A percentile compares a stretch with the other conserved stretches of the same genome.
Evolutionary conservation across 2,888 invertebrate species (phyloP).

Genomic region (Archips xylosteana): DNA sequence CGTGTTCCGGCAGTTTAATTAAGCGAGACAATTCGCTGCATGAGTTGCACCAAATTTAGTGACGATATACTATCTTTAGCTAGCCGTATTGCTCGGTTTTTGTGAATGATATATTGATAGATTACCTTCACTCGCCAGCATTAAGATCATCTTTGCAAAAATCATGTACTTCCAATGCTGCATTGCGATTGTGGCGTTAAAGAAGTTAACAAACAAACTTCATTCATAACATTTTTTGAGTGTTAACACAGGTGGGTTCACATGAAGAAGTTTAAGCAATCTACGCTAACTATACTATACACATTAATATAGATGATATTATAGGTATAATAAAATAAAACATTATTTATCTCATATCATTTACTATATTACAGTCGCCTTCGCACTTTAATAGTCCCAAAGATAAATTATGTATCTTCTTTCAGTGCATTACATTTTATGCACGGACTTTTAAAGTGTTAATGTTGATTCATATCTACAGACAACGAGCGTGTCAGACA

Average conservation of each 20-base stretch:
- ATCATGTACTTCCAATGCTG: neutral
- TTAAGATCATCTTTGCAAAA: neutral
- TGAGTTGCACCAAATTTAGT: neutral
- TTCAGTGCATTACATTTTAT: no score
- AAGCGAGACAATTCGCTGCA: constrained; percentile 25
- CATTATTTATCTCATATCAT: no score
- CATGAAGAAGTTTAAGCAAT: neutral
- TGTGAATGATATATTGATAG: neutral
- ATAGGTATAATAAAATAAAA: no score
- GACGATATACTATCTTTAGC: neutral
- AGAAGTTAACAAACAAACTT: neutral
- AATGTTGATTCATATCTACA: no score
- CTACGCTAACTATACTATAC: neutral
- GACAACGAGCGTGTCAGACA: no score
- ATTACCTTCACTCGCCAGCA: neutral
- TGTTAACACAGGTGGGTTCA: neutral
- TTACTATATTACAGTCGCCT: no score
- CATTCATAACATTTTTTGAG: neutral
- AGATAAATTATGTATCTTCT: no score
- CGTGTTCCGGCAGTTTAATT: constrained; percentile 9
- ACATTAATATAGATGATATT: no score
- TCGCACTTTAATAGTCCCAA: no score
- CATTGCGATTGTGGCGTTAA: constrained; percentile 1
- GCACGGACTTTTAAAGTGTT: no score
- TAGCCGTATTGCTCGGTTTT: neutral